A percentile compares a stretch with the other conserved stretches of the same genome.
Evolutionary conservation across 2,797 vertebrate species (phyloP).

Genomic region (Columba guinea): DNA sequence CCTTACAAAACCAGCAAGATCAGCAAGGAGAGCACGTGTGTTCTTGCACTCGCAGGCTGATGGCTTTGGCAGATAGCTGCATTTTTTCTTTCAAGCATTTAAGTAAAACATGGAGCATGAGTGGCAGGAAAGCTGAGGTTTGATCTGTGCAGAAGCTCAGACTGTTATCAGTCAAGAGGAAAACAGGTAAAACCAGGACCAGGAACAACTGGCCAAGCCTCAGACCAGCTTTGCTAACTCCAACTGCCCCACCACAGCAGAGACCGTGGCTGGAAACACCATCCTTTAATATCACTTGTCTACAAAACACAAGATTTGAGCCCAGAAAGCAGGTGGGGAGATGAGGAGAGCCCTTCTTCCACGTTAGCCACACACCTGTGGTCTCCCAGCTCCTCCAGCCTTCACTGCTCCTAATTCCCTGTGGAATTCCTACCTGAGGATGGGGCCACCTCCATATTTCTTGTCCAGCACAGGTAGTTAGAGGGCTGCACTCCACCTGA

Average conservation of each 20-base stretch:
- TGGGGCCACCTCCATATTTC: background rate
- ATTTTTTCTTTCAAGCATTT: background rate
- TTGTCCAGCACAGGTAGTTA: background rate
- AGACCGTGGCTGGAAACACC: background rate
- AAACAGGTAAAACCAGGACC: constrained; percentile 7
- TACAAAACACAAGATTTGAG: background rate
- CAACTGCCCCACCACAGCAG: fast-evolving
- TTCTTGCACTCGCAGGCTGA: background rate
- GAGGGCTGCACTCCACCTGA: background rate
- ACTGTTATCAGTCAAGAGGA: background rate
- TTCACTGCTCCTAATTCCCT: background rate
- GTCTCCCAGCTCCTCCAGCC: background rate
- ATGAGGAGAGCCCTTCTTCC: background rate
- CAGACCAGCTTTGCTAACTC: background rate
- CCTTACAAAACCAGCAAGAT: background rate
- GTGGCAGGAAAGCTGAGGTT: background rate
- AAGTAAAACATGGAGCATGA: background rate
- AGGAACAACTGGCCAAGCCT: background rate
- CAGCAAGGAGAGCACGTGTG: background rate
- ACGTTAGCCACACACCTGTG: background rate
- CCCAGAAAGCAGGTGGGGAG: background rate
- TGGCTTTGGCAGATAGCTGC: background rate
- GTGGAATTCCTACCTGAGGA: background rate
- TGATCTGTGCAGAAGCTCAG: background rate
- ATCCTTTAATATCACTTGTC: background rate